Base-by-base conservation (phyloP, 2,113 vertebrate genomes). In the Tympanuchus pallidicinctus region DNA sequence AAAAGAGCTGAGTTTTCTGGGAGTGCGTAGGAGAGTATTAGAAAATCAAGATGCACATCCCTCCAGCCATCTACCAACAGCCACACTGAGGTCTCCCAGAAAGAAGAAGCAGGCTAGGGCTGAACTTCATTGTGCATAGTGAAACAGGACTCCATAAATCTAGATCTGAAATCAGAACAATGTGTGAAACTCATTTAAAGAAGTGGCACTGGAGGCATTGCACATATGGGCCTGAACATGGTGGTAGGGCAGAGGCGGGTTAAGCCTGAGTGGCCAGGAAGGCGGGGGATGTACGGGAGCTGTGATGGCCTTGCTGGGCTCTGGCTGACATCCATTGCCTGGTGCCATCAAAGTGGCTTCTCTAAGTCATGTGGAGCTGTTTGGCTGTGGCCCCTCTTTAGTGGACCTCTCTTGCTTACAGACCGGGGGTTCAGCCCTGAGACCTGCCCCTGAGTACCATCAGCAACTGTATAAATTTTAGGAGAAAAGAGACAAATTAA, bases 171-270 rank as follows among this genome's bases (percentile, higher is more conserved):
- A 66, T 20, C 22, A 66, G 11, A 19, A 15, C 40, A 30, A 21
- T 40, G 28, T 59, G 34, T 40, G 48, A 56, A 90, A 66, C 13
- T 66, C 10, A 24, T 75, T 71, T 43, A 71, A 47, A 8, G 77
- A 56, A 63, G 60, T 38, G 42, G 42, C 56, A 60, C 73, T 71
- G 38, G 71, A 63, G 11, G 10, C 25, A 40, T 7, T 1, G 1
- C 0, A 0, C 24, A 3, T 1, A 8, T 25, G 34, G 27, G 7
- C 76, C 71, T 1, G 1, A 43, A 25, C 30, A 75, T 19, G 9
- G 28, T 42, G 20, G 6, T n/a, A 17, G 4, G 0, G 4, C 27
- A 43, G 14, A 0, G 4, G 48, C 34, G 47, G 57, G 20, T 8
- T 57, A 13, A 38, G 59, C 34, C 71, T 81, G 63, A 22, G n/a